Conservation (phyloP, 2,113 vertebrate genomes). For the Plotosus lineatus region DNA sequence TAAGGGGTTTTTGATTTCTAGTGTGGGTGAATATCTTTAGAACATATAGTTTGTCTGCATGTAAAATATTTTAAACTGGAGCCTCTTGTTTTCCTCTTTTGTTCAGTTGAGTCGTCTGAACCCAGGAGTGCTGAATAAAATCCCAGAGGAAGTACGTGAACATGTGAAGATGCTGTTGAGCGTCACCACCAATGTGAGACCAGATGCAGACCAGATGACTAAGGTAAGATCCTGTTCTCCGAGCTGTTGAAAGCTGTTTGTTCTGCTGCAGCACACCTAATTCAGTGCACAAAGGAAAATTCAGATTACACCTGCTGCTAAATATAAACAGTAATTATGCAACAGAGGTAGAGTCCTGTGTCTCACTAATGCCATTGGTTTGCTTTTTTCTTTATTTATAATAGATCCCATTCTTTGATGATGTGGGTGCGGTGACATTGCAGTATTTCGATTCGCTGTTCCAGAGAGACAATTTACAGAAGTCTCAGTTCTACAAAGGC, state of each 20-base stretch:
- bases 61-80: not conserved
- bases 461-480: slow-evolving; percentile 98
- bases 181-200: slow-evolving; percentile 88
- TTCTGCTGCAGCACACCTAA: not conserved
- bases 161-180: slow-evolving; percentile 94
- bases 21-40: not conserved
- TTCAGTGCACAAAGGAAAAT: not conserved
- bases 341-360: not conserved
- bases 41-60: no score
- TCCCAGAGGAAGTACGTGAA: slow-evolving; percentile 90
- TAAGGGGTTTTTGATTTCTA: not conserved
- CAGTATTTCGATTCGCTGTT: slow-evolving; percentile 98
- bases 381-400: not conserved
- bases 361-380: not conserved
- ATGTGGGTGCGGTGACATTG: slow-evolving; percentile 92
- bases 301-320: not conserved
- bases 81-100: not conserved
- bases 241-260: not conserved
- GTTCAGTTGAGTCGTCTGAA: slow-evolving; percentile 87
- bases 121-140: slow-evolving; percentile 78
- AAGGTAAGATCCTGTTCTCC: slow-evolving; percentile 77
- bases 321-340: not conserved
- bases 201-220: slow-evolving; percentile 97
- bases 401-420: slow-evolving; percentile 97
- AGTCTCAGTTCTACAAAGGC: slow-evolving; percentile 98